Conservation (phyloP, 2,888 invertebrate species). For the Zaprionus bogoriensis region DNA sequence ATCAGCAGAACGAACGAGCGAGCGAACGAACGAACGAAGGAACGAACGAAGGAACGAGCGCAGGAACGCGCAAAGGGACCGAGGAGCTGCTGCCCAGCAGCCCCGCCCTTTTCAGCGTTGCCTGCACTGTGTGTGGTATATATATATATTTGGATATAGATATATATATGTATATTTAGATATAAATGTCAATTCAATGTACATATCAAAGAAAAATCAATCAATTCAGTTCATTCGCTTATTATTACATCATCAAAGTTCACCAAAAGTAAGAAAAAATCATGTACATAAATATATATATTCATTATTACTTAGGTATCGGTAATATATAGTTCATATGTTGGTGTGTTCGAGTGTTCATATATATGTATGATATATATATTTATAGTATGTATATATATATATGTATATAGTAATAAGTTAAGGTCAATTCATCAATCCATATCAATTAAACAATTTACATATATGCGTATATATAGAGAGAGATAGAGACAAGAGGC, state of each 20-base stretch:
- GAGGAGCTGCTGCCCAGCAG: conserved; percentile 31
- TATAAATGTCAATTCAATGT: conserved; percentile 59
- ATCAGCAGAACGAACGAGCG: conserved; percentile 78
- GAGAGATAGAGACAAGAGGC: conserved; percentile 37
- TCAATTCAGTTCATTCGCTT: conserved; percentile 73
- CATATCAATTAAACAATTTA: conserved; percentile 75
- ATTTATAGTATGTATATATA: conserved; percentile 19
- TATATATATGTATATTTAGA: conserved; percentile 36
- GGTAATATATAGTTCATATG: conserved; percentile 25
- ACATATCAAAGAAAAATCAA: conserved; percentile 71
- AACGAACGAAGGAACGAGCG: conserved; percentile 50
- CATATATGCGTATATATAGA: conserved; percentile 65
- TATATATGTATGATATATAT: conserved; percentile 24
- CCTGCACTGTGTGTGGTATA: conserved; percentile 12
- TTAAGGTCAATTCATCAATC: conserved; percentile 73
- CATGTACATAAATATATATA: conserved; percentile 65
- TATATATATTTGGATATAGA: conserved; percentile 30
- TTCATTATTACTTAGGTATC: conserved; percentile 38
- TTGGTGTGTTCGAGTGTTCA: conserved; percentile 15
- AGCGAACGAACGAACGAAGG: conserved; percentile 53
- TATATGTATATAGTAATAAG: conserved; percentile 35
- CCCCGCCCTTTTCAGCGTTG: conserved; percentile 56
- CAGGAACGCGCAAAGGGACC: conserved; percentile 24
- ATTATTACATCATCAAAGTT: conserved; percentile 73
- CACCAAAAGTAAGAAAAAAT: conserved; percentile 68